Base-by-base conservation (phyloP, 2,888 invertebrate genomes). In the Acheta domesticus region DNA sequence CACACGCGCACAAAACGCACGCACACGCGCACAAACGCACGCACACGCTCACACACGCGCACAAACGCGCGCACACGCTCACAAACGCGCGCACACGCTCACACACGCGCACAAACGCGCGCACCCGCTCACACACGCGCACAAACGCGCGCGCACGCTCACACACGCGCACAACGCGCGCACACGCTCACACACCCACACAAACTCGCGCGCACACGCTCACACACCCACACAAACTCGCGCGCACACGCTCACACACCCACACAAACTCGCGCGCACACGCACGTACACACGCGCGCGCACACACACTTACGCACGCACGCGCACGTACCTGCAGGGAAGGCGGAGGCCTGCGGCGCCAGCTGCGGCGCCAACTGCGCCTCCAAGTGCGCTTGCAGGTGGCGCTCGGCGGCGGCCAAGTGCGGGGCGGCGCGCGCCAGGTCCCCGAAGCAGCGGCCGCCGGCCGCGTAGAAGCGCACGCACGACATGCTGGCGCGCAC, bases 401-500 rank as follows among this genome's bases (percentile, higher is more conserved):
- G 94, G 82, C 89, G 87, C 81, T 91, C 90, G 0, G 93, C 92
- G 50, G 90, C 89, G 1, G 89, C 83, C 83, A 91, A 85, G 85
- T 89, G 87, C 83, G 89, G 87, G n/a, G 87, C 86, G 85, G 90
- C 88, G 1, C 86, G 85, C 76, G 87, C 86, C 78, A 92, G 85
- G 82, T 92, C 91, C 1, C 87, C 86, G 83, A 91, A 92, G 77
- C 86, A 89, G 2, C 87, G 87, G 12, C 89, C 89, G 82, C 90
- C 89, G 78, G 91, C 89, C n/a, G 91, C 88, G 86, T 94, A 95
- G 85, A 94, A 91, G 81, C 91, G 89, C 78, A 94, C 93, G 85
- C 94, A 94, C 0, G 94, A 93, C 88, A 94, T 94, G 11, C 94
- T 91, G 0, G 94, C 94, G 79, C 95, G 89, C 62, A 94, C 90